Base-by-base conservation (phyloP, 92 coral and sea anemone species). In the Micromussa lordhowensis region DNA sequence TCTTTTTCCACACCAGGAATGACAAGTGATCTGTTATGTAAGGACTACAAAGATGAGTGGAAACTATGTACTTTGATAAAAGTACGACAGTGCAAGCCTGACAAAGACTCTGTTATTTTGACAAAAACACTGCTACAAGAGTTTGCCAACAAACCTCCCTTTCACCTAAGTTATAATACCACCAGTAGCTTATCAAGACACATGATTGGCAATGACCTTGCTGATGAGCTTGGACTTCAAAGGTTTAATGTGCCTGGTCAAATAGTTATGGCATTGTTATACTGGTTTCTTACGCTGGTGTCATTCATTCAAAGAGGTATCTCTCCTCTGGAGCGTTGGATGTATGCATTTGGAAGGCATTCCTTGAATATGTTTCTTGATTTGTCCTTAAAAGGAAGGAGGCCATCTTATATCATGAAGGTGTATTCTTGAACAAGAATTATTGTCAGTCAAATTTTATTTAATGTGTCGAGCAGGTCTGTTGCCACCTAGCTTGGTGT, bases 61-160 rank as follows among this genome's bases (percentile, higher is more conserved):
- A 48, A 72, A 59, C 78, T 90, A 48, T 29, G 53, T 18, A 51
- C 32, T 24, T 22, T 90, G 35, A 86, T 90, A 36, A 70, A 24
- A 61, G 34, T 9, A 64, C 68, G 90, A 32, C 86, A 86, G 11
- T 80, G 86, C 79, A 82, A 86, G 11, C 90, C 93, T 13, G 93
- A 90, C 36, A 30, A 80, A 17, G 93, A 85, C 73, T 90, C 93
- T 1, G 16, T 72, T 12, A 61, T 22, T 12, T 22, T 90, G 63
- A 86, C 90, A 57, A 75, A 90, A 28, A 14, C 93, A 5, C 80
- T 90, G 7, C 83, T 90, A 24, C 75, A 73, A 19, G 90, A 58
- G 29, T 90, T 90, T 86, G 35, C 90, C 24, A 61, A 78, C 48
- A 86, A 77, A 75, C 58, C 75, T 54, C 93, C 90, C 32, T 90